Evolutionary conservation across 1,140 invertebrate species (phyloP).

Genomic region (Ooceraea biroi): DNA sequence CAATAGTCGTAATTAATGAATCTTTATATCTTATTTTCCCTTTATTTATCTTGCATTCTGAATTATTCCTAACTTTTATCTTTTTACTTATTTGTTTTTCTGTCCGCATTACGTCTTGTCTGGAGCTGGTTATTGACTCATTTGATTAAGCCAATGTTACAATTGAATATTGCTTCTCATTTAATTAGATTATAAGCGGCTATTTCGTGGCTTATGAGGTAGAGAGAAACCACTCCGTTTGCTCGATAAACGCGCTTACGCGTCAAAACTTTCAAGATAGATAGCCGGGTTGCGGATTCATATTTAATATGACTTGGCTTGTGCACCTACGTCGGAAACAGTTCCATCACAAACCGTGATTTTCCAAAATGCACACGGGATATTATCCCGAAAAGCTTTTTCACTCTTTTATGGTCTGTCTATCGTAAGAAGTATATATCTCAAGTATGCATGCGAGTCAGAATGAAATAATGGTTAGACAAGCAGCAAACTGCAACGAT

Average conservation of each 20-base stretch:
- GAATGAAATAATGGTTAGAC: not conserved
- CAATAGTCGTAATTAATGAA: not conserved
- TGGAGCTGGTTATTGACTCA: not conserved
- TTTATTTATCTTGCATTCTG: not conserved
- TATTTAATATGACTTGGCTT: constrained; percentile 57
- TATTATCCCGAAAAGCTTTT: constrained; percentile 46
- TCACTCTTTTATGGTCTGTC: constrained; percentile 35
- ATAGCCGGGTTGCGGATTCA: constrained; percentile 61
- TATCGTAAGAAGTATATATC: constrained; percentile 26
- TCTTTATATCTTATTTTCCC: not conserved
- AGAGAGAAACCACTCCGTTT: not conserved
- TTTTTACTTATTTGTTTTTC: not conserved
- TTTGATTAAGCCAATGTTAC: not conserved
- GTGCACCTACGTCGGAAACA: constrained; percentile 58
- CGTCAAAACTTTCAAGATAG: constrained; percentile 61
- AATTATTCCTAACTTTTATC: not conserved
- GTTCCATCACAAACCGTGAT: constrained; percentile 58
- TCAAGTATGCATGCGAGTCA: constrained; percentile 23
- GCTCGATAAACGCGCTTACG: constrained; percentile 57
- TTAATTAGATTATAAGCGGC: constrained; percentile 40
- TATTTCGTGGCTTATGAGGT: constrained; percentile 4
- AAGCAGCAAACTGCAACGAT: not conserved
- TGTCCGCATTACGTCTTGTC: no score
- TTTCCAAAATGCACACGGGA: constrained; percentile 41
- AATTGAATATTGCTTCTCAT: constrained; percentile 14